Base-by-base conservation (phyloP, 2,888 invertebrate genomes). In the Euzophera pinguis region DNA sequence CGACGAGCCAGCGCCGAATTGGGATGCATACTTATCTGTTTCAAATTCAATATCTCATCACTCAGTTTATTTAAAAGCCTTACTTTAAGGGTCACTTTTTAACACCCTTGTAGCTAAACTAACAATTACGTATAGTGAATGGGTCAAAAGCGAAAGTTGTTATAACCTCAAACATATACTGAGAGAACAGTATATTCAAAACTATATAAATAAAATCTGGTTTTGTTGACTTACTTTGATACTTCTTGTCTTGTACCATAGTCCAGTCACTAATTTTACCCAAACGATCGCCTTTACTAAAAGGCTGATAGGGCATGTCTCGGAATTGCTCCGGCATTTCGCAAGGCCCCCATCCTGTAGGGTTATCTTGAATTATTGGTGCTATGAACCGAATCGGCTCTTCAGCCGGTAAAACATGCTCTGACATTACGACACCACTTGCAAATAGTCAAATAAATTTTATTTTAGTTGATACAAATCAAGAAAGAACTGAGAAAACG, bases 231-330 rank as follows among this genome's bases (percentile, higher is more conserved):
- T 92, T 90, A 96, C 96, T 97, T 63, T 96, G 94, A 81, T 97
- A 97, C 88, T 99, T 96, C 69, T 98, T 97, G 75, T 99, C 98
- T 71, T 97, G 97, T 4, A 96, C 95, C 54, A 97, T 97, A 51
- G 98, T 99, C 99, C 99, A 99, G 80, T 99, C 99, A 71, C 99
- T 98, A 69, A 99, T 99, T 93, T 99, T 99, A 67, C 99, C 99
- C 62, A 99, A 92, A 66, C 99, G 95, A 85, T 99, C 99, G 57
- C 98, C 98, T 90, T 99, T 99, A 65, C 99, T 98, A 84, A 99
- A 99, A 38, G 99, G 99, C 88, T 99, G 99, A 87, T 99, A 99
- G 8, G 99, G 99, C 94, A 98, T 97, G 84, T 98, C 97, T 75
- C 95, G 95, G 84, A 97, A 98, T 73, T 97, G 96, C 56, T 97